These are phyloP conservation scores for Carposina sasakii DNA, from an alignment of 1,140 invertebrate species.

Conservation along the genomic window DNA sequence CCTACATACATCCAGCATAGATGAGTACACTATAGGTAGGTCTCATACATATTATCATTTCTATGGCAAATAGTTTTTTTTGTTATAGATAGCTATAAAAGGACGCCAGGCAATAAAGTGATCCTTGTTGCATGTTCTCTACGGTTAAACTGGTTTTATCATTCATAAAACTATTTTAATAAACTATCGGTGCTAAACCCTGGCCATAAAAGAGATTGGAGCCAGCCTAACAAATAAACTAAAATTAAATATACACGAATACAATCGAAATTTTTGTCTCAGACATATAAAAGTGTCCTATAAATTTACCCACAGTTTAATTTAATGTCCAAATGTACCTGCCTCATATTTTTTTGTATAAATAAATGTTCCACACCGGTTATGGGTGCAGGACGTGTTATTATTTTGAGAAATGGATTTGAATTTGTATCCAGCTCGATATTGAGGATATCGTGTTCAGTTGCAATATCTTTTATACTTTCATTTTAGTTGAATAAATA, in stretches of 20 bases:
- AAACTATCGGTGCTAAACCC: conserved; percentile 62
- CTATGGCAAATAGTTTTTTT: too few relatives aligned
- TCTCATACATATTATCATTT: too few relatives aligned
- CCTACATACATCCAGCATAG: too few relatives aligned
- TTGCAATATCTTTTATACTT: too few relatives aligned
- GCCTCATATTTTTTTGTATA: conserved; percentile 63
- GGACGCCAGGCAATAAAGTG: conserved; percentile 24
- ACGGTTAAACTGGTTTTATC: conserved; percentile 46
- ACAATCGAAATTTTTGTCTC: conserved; percentile 72
- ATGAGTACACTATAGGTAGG: too few relatives aligned
- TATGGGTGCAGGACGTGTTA: conserved; percentile 60
- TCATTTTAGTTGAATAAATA: too few relatives aligned
- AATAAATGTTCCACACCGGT: conserved; percentile 63
- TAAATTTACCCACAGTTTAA: conserved; percentile 71
- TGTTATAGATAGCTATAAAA: conserved; percentile 9
- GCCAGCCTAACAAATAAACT: conserved; percentile 66
- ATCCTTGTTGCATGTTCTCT: conserved; percentile 11
- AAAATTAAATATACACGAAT: conserved; percentile 71
- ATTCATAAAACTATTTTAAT: conserved; percentile 67
- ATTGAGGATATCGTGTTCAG: too few relatives aligned
- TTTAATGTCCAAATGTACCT: conserved; percentile 71
- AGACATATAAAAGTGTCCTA: conserved; percentile 71
- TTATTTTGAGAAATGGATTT: conserved; percentile 68
- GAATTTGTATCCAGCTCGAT: conserved; percentile 50
- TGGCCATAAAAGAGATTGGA: conserved; percentile 59